Percentiles rank a stretch among this genome's conserved stretches.
Evolutionary conservation across 2,113 vertebrate genomes (phyloP).

Genomic region (Podiceps cristatus): DNA sequence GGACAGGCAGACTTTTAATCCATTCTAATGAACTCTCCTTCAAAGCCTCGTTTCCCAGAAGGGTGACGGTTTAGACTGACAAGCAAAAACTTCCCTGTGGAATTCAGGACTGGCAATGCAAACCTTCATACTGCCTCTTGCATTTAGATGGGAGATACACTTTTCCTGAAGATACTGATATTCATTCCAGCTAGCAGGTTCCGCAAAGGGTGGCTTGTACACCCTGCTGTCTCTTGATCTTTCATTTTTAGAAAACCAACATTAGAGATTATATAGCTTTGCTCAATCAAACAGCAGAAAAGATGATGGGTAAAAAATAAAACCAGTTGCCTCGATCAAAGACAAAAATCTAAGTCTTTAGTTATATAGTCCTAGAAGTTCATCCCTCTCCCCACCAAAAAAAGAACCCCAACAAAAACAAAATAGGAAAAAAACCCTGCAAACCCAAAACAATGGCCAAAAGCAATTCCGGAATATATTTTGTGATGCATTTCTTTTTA

Average conservation of each 20-base stretch:
- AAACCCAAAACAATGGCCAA: not conserved
- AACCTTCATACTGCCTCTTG: not conserved
- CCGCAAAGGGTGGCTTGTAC: not conserved
- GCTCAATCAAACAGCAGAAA: not conserved
- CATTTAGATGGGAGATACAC: not conserved
- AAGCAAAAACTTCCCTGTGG: not conserved
- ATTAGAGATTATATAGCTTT: not conserved
- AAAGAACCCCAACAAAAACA: not conserved
- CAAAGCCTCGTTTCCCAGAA: not conserved
- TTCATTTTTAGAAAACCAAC: not conserved
- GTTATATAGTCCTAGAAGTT: not conserved
- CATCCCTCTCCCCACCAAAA: not conserved
- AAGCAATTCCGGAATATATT: not conserved
- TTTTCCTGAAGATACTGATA: not conserved
- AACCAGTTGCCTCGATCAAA: not conserved
- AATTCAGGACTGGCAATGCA: not conserved
- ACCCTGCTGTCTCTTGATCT: not conserved
- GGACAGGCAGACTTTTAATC: not conserved
- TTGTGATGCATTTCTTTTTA: rapidly evolving
- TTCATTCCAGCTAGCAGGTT: not conserved
- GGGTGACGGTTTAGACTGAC: not conserved
- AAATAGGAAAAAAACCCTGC: rapidly evolving
- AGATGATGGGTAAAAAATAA: not conserved
- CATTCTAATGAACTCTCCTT: not conserved
- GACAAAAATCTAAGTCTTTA: not conserved